Percentiles rank a stretch among this genome's conserved stretches.
Conservation (phyloP, 2,888 invertebrate genomes). For the Odontothrips loti region DNA sequence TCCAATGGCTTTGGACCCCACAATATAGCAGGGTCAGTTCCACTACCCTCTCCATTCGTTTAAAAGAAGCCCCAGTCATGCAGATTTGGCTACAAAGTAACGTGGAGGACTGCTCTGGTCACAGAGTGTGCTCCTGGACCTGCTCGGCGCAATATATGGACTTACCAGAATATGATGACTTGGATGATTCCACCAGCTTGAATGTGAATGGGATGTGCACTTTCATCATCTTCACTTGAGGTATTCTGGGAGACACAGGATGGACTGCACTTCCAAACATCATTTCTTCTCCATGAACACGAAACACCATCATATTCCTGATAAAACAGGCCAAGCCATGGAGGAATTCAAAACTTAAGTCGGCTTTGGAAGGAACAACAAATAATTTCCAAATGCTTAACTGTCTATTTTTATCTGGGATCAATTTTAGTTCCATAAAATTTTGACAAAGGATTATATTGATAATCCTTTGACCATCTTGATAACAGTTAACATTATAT, state of each 20-base stretch:
- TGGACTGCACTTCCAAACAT: slow-evolving; percentile 52
- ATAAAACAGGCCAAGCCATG: slow-evolving; percentile 36
- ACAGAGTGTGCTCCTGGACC: too few species aligned
- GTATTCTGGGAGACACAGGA: slow-evolving; percentile 55
- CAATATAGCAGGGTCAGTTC: too few species aligned
- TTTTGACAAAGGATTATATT: background rate
- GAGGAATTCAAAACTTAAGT: background rate
- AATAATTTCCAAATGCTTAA: background rate
- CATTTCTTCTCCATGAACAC: slow-evolving; percentile 65
- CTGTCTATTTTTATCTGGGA: background rate
- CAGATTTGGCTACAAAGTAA: too few species aligned
- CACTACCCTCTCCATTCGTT: too few species aligned
- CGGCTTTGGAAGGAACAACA: slow-evolving; percentile 19
- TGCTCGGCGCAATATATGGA: too few species aligned
- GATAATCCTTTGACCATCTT: background rate
- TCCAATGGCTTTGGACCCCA: too few species aligned
- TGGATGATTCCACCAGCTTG: slow-evolving; percentile 66
- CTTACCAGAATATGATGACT: slow-evolving; percentile 67
- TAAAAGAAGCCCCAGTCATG: too few species aligned
- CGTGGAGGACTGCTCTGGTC: too few species aligned
- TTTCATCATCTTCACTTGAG: slow-evolving; percentile 76
- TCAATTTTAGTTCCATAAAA: background rate
- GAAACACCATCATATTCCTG: slow-evolving; percentile 73
- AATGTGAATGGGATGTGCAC: slow-evolving; percentile 80
- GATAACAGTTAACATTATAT: background rate